Conservation (phyloP, 2,888 invertebrate species). For the Tinea pellionella region DNA sequence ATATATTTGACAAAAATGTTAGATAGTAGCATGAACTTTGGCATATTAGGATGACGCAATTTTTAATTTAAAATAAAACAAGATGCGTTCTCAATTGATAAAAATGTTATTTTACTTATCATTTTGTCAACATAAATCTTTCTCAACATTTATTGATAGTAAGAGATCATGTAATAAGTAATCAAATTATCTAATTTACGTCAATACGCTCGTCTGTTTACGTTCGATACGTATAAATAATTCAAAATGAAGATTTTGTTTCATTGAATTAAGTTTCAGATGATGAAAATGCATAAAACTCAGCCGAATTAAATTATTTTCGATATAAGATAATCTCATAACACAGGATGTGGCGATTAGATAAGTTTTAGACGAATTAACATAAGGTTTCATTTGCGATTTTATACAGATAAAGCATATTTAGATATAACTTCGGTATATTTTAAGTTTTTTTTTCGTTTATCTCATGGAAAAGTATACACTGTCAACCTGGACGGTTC, state of each 20-base stretch:
- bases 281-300: background rate
- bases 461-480: too few species aligned
- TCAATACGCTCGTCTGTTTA: background rate
- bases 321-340: background rate
- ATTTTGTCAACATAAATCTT: constrained; percentile 1
- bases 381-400: background rate
- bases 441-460: too few species aligned
- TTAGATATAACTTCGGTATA: too few species aligned
- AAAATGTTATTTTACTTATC: background rate
- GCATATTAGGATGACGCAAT: background rate
- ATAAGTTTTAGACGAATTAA: background rate
- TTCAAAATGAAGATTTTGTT: too few species aligned
- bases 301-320: background rate
- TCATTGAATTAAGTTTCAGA: background rate
- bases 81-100: constrained; percentile 9
- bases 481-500: too few species aligned
- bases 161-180: background rate
- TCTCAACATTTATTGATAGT: background rate
- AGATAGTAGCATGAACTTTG: constrained; percentile 4
- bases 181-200: background rate
- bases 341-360: background rate
- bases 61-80: background rate
- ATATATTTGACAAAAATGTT: constrained; percentile 3
- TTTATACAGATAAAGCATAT: too few species aligned
- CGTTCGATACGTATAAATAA: too few species aligned